Conservation (phyloP, 2,113 vertebrate genomes). For the Percina caprodes region DNA sequence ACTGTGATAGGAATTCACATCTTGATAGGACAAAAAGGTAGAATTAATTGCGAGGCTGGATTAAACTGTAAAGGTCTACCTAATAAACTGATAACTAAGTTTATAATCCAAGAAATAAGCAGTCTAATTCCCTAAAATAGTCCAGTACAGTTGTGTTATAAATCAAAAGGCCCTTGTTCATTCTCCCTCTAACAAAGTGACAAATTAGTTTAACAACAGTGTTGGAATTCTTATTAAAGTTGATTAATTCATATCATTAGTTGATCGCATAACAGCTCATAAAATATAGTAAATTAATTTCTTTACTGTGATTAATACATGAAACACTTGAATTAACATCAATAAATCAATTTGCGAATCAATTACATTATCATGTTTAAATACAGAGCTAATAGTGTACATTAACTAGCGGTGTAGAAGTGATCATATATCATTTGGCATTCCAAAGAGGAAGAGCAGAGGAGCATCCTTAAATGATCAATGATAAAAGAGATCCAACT, state of each 20-base stretch:
- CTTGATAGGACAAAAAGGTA: neutral
- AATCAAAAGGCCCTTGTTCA: conserved; percentile 84
- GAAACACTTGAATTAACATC: conserved; percentile 88
- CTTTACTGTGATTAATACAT: conserved; percentile 82
- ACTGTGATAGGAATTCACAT: conserved; percentile 7
- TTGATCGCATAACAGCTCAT: conserved; percentile 84
- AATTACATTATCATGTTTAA: conserved; percentile 87
- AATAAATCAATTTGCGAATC: conserved; percentile 89
- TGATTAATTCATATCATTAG: conserved; percentile 90
- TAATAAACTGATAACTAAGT: conserved; percentile 14
- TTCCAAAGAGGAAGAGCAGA: conserved; percentile 69
- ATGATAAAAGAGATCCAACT: conserved; percentile 72
- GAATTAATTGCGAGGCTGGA: neutral
- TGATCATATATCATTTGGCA: conserved; percentile 79
- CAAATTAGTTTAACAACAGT: conserved; percentile 85
- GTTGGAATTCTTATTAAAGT: conserved; percentile 90
- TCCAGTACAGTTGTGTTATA: conserved; percentile 73
- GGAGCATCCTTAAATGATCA: conserved; percentile 81
- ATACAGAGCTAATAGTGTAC: conserved; percentile 81
- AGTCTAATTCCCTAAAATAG: conserved; percentile 46
- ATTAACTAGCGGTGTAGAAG: conserved; percentile 76
- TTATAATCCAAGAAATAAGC: conserved; percentile 29
- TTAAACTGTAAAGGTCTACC: neutral
- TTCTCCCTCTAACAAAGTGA: conserved; percentile 84
- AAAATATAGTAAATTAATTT: conserved; percentile 85